Evolutionary conservation across 2,888 invertebrate genomes (phyloP).

Genomic region (Ctena decussata): DNA sequence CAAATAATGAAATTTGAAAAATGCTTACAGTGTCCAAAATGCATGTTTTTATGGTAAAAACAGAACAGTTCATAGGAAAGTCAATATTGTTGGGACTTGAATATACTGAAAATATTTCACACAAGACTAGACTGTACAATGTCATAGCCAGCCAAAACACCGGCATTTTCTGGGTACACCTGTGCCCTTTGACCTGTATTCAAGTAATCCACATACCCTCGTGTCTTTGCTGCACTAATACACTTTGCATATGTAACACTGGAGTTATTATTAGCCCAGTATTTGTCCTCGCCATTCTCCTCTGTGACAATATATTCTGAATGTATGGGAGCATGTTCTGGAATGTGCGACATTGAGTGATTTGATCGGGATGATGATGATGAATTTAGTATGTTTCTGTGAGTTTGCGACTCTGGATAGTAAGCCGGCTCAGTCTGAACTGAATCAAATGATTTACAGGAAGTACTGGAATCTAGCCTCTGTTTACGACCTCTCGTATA

Average conservation of each 20-base stretch:
- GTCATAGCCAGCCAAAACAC: constrained; percentile 72
- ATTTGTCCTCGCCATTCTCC: constrained; percentile 32
- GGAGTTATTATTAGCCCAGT: constrained; percentile 59
- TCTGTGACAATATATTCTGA: constrained; percentile 17
- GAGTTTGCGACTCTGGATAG: constrained; percentile 19
- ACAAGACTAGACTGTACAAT: constrained; percentile 78
- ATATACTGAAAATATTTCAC: constrained; percentile 22
- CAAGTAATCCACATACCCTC: constrained; percentile 46
- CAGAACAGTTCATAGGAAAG: no score
- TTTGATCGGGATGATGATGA: constrained; percentile 63
- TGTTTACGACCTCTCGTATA: constrained; percentile 30
- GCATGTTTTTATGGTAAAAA: no score
- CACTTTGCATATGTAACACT: constrained; percentile 31
- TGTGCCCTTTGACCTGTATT: constrained; percentile 68
- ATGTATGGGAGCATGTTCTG: constrained; percentile 48
- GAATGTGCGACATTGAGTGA: constrained; percentile 65
- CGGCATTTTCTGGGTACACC: constrained; percentile 72
- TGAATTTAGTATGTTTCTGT: constrained; percentile 57
- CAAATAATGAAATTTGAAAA: no score
- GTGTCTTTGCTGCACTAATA: constrained; percentile 28
- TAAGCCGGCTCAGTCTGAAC: constrained; percentile 64
- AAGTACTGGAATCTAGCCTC: constrained; percentile 58
- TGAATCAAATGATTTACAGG: constrained; percentile 63
- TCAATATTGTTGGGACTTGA: no score
- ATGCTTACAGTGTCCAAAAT: no score